phyloP scores from a whole-genome alignment of 2,888 invertebrate species.

The Scaptomyza tumidula region DNA sequence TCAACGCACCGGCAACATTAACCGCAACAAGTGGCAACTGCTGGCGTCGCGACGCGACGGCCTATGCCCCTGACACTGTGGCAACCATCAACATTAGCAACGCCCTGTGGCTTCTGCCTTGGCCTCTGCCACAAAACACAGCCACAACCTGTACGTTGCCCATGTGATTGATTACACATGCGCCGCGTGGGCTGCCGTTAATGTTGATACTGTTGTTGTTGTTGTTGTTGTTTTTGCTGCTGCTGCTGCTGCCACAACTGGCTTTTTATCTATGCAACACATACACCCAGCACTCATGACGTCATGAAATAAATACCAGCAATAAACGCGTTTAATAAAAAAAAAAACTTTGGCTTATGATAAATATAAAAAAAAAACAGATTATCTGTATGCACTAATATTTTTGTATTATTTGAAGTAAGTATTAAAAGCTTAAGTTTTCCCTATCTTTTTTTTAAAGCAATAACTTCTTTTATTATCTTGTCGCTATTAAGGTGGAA shows the following conservation, averaged over 20 bases:
- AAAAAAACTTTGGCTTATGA: neutral
- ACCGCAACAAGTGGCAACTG: conserved; percentile 52
- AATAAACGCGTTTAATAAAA: conserved; percentile 10
- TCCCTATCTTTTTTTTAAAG: neutral
- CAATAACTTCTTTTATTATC: conserved; percentile 20
- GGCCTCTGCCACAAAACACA: conserved; percentile 38
- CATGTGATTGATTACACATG: conserved; percentile 74
- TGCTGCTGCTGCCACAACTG: conserved; percentile 32
- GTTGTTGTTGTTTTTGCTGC: conserved; percentile 37
- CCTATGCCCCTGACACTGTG: conserved; percentile 74
- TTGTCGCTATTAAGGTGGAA: conserved; percentile 5
- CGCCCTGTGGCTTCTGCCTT: conserved; percentile 67
- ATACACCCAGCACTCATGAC: conserved; percentile 4
- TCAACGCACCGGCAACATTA: conserved; percentile 20
- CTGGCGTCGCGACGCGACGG: conserved; percentile 23
- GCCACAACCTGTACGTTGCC: conserved; percentile 38
- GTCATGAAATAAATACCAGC: conserved; percentile 18
- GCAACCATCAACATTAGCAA: conserved; percentile 67
- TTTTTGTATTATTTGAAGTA: neutral
- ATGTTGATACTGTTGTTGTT: conserved; percentile 41
- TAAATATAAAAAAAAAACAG: conserved; percentile 3
- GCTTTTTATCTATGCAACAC: conserved; percentile 17
- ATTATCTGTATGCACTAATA: conserved; percentile 1
- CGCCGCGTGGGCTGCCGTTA: conserved; percentile 64
- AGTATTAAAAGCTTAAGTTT: conserved; percentile 13